Evolutionary conservation across 1,140 invertebrate species (phyloP).

Genomic region (Neodiprion pinetum): DNA sequence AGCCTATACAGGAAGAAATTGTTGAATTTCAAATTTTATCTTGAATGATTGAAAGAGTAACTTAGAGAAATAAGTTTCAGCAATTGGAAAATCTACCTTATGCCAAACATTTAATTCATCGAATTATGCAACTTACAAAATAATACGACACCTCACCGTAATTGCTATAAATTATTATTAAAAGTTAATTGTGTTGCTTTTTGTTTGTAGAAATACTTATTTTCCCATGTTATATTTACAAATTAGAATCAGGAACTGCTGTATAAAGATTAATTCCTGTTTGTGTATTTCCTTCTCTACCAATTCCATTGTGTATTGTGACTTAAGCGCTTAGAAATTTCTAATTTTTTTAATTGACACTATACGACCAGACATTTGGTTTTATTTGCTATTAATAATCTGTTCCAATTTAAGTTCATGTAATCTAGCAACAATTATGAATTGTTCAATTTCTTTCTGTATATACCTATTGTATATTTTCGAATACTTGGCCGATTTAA

Average conservation of each 20-base stretch:
- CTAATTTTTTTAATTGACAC: background rate
- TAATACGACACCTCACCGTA: background rate
- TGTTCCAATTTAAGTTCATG: background rate
- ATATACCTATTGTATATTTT: background rate
- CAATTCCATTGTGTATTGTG: background rate
- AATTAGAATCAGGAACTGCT: constrained; percentile 7
- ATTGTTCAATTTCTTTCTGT: too few relatives aligned
- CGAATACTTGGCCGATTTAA: background rate
- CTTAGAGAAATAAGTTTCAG: too few relatives aligned
- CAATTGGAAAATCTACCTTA: too few relatives aligned
- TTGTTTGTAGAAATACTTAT: background rate
- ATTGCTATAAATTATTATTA: background rate
- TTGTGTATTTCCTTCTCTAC: background rate
- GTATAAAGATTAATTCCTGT: background rate
- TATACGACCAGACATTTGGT: background rate
- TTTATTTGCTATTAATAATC: background rate
- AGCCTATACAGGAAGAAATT: too few relatives aligned
- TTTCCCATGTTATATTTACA: background rate
- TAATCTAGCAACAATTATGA: background rate
- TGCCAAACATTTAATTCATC: too few relatives aligned
- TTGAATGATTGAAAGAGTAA: too few relatives aligned
- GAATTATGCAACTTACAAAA: too few relatives aligned
- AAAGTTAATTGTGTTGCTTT: background rate
- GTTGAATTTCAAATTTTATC: too few relatives aligned
- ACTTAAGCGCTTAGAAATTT: background rate